Evolutionary conservation across 1,140 invertebrate species (phyloP).

Genomic region (Archegozetes longisetosus): DNA sequence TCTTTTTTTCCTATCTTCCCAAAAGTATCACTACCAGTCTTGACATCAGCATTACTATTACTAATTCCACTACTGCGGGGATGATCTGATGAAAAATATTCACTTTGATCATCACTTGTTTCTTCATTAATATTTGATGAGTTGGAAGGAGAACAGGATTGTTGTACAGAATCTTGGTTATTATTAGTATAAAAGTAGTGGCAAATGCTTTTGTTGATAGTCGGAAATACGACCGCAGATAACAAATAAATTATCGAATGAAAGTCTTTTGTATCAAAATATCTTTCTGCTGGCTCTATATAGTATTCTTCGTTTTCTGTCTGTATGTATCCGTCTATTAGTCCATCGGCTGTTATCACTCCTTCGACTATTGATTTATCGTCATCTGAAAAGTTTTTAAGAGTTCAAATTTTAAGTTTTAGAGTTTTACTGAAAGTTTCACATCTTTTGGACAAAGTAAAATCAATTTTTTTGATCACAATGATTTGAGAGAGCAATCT

Average conservation of each 20-base stretch:
- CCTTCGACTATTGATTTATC: slow-evolving; percentile 66
- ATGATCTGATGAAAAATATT: no score
- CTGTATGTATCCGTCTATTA: slow-evolving; percentile 72
- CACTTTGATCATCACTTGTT: no score
- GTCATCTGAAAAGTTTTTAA: slow-evolving; percentile 56
- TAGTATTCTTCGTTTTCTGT: slow-evolving; percentile 60
- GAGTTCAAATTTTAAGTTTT: no score
- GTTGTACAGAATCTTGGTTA: no score
- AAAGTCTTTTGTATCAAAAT: slow-evolving; percentile 34
- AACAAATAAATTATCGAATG: slow-evolving; percentile 68
- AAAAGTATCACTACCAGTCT: neutral
- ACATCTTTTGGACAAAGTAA: no score
- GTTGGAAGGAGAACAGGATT: no score
- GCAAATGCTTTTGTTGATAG: neutral
- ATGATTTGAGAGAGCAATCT: no score
- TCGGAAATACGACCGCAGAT: slow-evolving; percentile 55
- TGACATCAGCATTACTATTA: neutral
- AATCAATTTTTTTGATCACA: no score
- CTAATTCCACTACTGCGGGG: neutral
- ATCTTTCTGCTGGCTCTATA: slow-evolving; percentile 64
- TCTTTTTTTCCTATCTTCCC: neutral
- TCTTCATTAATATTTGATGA: no score
- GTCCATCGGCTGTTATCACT: slow-evolving; percentile 61
- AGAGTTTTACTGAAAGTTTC: no score
- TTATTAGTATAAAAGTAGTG: neutral